A percentile compares a stretch with the other conserved stretches of the same genome.
phyloP scores from a whole-genome alignment of 1,140 invertebrate genomes.

The Charaxes varanes region DNA sequence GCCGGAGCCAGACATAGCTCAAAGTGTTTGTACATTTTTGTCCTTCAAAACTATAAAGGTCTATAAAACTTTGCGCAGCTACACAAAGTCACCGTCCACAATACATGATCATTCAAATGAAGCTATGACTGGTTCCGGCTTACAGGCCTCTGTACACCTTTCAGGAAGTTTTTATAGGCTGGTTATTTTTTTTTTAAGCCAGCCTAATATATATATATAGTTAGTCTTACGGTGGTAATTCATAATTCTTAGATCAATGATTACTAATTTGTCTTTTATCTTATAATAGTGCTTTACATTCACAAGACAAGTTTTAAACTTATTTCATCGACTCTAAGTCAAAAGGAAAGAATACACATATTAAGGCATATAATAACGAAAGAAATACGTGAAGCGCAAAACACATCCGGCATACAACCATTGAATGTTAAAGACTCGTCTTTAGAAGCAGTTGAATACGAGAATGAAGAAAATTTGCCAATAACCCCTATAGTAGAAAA shows the following conservation, averaged over 20 bases:
- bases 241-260: too few species aligned
- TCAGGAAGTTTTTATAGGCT: too few species aligned
- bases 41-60: too few species aligned
- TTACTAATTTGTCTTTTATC: background rate
- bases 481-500: slow-evolving; percentile 27
- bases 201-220: too few species aligned
- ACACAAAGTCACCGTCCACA: too few species aligned
- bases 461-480: slow-evolving; percentile 7
- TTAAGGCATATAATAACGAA: slow-evolving; percentile 17
- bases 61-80: too few species aligned
- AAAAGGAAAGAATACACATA: slow-evolving; percentile 17
- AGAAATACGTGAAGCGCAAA: slow-evolving; percentile 11
- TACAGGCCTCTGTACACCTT: too few species aligned
- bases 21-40: too few species aligned
- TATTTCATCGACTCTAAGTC: slow-evolving; percentile 8
- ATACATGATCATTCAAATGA: too few species aligned
- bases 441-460: slow-evolving; percentile 15
- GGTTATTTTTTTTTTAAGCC: too few species aligned
- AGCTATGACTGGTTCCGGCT: too few species aligned
- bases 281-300: slow-evolving; percentile 1
- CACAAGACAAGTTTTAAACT: slow-evolving; percentile 5
- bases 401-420: background rate
- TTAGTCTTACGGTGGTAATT: background rate
- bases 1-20: too few species aligned
- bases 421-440: background rate